Evolutionary conservation across 2,888 invertebrate species (phyloP).

Genomic region (Geophilus truncorum): DNA sequence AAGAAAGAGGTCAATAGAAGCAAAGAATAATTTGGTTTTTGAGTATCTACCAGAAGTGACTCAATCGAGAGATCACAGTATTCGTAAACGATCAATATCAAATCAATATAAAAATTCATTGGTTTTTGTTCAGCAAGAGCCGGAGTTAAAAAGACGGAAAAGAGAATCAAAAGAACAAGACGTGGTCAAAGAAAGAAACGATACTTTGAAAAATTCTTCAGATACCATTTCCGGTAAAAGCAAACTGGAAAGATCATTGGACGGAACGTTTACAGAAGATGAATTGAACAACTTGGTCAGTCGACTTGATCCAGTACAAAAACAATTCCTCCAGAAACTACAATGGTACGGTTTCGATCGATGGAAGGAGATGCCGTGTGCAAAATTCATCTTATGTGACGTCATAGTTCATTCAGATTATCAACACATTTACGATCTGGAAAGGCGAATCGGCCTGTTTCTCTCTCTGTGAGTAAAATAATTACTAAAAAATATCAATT

Average conservation of each 20-base stretch:
- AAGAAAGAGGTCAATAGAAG: not conserved
- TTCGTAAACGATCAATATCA: not conserved
- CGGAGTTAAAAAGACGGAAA: not conserved
- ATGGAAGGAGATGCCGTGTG: conserved; percentile 38
- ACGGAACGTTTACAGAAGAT: conserved; percentile 36
- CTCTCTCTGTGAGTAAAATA: conserved; percentile 36
- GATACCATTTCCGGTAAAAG: not conserved
- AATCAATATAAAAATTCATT: not conserved
- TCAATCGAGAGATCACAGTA: not conserved
- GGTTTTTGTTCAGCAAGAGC: not conserved
- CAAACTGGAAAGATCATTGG: not conserved
- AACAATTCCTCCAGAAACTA: conserved; percentile 37
- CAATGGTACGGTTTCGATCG: conserved; percentile 37
- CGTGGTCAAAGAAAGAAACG: too few relatives aligned
- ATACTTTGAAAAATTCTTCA: not conserved
- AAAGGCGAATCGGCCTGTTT: conserved; percentile 37
- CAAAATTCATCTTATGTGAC: conserved; percentile 38
- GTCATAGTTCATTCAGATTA: conserved; percentile 38
- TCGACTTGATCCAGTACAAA: conserved; percentile 37
- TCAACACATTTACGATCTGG: conserved; percentile 37
- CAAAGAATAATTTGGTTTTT: not conserved
- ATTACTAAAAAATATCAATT: not conserved
- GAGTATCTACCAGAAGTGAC: not conserved
- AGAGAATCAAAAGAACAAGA: not conserved
- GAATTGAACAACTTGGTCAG: conserved; percentile 36